A percentile compares a stretch with the other conserved stretches of the same genome.
phyloP scores from a whole-genome alignment of 1,140 invertebrate species.

The Stenopsyche tienmushanensis region DNA sequence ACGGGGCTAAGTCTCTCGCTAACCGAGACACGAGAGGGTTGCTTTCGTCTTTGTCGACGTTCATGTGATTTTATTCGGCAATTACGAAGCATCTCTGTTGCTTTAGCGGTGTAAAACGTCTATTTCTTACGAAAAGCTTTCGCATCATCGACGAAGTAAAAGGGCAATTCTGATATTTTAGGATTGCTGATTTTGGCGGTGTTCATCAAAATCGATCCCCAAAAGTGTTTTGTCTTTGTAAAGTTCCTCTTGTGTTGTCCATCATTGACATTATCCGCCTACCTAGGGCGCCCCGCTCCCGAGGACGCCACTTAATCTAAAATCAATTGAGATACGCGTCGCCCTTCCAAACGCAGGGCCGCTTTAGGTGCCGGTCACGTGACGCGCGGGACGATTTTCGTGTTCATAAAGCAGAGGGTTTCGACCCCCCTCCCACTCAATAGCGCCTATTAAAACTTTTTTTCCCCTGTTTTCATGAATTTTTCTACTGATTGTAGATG shows the following conservation, averaged over 20 bases:
- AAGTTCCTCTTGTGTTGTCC: not conserved
- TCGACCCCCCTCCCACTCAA: too few species aligned
- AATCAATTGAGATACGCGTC: constrained; percentile 35
- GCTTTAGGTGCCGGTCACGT: constrained; percentile 11
- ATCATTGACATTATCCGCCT: not conserved
- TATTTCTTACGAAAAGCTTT: too few species aligned
- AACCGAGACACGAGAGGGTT: constrained; percentile 21
- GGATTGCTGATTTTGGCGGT: too few species aligned
- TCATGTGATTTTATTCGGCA: too few species aligned
- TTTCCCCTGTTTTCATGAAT: too few species aligned
- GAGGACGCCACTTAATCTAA: constrained; percentile 37
- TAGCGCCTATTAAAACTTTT: too few species aligned
- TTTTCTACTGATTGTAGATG: too few species aligned
- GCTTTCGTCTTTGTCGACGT: constrained; percentile 12
- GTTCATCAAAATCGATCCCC: too few species aligned
- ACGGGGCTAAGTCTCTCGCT: constrained; percentile 30
- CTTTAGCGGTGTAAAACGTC: too few species aligned
- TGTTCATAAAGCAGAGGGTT: constrained; percentile 14
- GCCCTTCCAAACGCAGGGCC: not conserved
- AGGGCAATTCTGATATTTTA: too few species aligned
- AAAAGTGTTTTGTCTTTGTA: not conserved
- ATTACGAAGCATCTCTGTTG: too few species aligned
- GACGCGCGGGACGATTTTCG: constrained; percentile 25
- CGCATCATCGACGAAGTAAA: too few species aligned
- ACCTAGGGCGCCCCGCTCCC: not conserved